Evolutionary conservation across 2,797 vertebrate genomes (phyloP), one percentile per base, ranked within the genome.

Genomic region (Hypotaenidia okinawae): DNA sequence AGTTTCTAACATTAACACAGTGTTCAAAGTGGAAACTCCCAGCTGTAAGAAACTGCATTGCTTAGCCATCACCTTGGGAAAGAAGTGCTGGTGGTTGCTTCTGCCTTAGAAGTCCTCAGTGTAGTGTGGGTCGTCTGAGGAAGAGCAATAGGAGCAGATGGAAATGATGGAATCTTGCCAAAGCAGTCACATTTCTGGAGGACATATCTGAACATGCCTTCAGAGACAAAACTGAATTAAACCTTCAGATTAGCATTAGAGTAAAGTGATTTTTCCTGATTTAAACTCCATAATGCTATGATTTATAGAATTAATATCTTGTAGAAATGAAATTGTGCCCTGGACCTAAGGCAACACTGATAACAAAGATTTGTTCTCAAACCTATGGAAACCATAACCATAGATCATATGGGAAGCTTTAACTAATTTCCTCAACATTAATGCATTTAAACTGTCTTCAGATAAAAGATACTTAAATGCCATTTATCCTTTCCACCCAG

Each of bases 91-190:
- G 54, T 54, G 45, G 37, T n/a, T 45, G 18, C 45, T 80, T 67
- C 28, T 67, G 32, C 23, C 54, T 25, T 24, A 25, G n/a, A 33
- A 17, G 39, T 18, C 62, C 16, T 61, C 39, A 39, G 18, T 13
- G n/a, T 32, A 8, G 24, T 1, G 4, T 8, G 35, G 28, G n/a
- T 16, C 21, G n/a, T 30, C 23, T 0, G 0, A 74, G 52, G 10
- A 80, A 16, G 8, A 62, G 33, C 47, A 6, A 3, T 14, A 13
- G 45, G 33, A 41, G n/a, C 43, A 76, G 57, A 11, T 35, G 43
- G 33, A 59, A 59, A 39, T 4, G 27, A 4, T 30, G 47, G 59
- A 27, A 8, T 25, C 28, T 13, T 55, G 58, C 21, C 84, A 69
- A 49, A 64, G 27, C n/a, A 79, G 19, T 30, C 16, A 9, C 24